Base-by-base conservation (phyloP, 2,888 invertebrate genomes). In the Agonopterix arenella region DNA sequence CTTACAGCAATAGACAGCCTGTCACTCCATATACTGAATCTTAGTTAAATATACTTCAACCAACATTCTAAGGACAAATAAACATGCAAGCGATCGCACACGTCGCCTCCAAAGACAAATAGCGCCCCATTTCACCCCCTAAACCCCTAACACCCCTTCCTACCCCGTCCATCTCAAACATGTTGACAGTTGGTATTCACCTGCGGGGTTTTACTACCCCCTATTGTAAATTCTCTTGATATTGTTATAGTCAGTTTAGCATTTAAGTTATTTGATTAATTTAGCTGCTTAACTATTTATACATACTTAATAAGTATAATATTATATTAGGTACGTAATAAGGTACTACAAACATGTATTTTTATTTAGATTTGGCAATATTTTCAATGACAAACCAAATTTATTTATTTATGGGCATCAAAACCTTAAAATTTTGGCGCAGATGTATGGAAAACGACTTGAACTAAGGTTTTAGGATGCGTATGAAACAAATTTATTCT, bases 81-180 rank as follows among this genome's bases (percentile, higher is more conserved):
- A 79, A 81, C 80, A 78, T 59, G 61, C 73, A 72, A 68, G 70
- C 76, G 76, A 82, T 80, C 79, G 67, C 70, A 77, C 80, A 80
- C 76, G 81, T 82, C 82, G 68, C 77, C 71, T 68, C 60, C 73
- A 79, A 28, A 82, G 82, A 82, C 81, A 82, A 82, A 82, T 82
- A 80, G 75, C 63, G 37, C 18, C 28, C 40, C 45, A 51, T 53
- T 48, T 46, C 60, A 57, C 61, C 54, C 58, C 63, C 36, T 11
- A 10, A 54, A 47, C 57, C 56, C 48, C 38, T 43, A 46, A 46
- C 54, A 59, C 60, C 61, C 59, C 52, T 60, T 57, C 47, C 52
- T 70, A 66, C 28, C 28, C 28, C 67, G 69, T 66, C 70, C 68
- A 68, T 67, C 70, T 62, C 66, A 61, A 57, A 66, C 67, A 66